Percentiles rank a stretch among this genome's conserved stretches.
Conservation (phyloP, 2,113 vertebrate genomes). For the Ramphastos sulfuratus region DNA sequence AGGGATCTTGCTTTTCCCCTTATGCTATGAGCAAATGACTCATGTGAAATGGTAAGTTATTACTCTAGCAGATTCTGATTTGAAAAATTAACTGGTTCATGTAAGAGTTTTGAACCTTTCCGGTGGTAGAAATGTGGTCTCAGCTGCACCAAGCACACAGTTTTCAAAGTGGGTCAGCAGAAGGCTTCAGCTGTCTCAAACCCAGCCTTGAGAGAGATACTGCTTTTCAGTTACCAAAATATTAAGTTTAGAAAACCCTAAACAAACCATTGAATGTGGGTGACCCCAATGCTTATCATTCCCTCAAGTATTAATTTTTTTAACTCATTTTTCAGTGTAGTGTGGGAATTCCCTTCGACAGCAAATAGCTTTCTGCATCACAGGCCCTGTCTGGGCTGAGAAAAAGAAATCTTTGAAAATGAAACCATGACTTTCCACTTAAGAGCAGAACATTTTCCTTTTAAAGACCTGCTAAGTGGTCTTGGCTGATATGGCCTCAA, state of each 20-base stretch:
- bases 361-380: neutral
- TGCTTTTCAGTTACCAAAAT: neutral
- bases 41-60: neutral
- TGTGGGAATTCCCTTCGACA: neutral
- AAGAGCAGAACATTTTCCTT: neutral
- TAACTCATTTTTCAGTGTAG: neutral
- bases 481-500: neutral
- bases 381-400: neutral
- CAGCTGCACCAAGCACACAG: neutral
- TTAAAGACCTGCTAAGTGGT: neutral
- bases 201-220: neutral
- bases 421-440: neutral
- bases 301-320: neutral
- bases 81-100: neutral
- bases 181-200: neutral
- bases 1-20: slow-evolving; percentile 39
- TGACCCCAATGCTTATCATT: fast-evolving
- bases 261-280: neutral
- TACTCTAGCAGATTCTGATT: neutral
- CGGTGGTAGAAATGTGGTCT: neutral
- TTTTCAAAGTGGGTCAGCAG: neutral
- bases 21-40: neutral
- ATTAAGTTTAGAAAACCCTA: neutral
- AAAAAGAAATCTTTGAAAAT: neutral
- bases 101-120: neutral